Base-by-base conservation (phyloP, 2,113 vertebrate genomes). In the Onychorhynchus coronatus region DNA sequence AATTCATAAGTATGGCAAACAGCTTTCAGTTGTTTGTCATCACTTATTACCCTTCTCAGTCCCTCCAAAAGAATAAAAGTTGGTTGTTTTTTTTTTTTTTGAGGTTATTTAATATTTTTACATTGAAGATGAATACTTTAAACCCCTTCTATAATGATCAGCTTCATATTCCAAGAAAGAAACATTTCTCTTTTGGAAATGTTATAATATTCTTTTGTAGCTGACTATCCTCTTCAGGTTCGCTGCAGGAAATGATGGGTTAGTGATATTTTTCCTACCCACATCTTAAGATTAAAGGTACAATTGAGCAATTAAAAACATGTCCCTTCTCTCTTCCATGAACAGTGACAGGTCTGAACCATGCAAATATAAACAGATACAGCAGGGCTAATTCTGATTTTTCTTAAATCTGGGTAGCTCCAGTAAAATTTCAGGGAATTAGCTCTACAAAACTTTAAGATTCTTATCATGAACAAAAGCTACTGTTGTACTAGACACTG, bases 61-160 rank as follows among this genome's bases (percentile, higher is more conserved):
- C 12, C 44, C 27, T 93, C 55, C 33, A 88, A 82, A 73, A n/a
- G 8, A 80, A 50, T 19, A 81, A 91, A 93, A 66, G n/a, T n/a
- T n/a, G n/a, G n/a, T n/a, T n/a, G n/a, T n/a, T n/a, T n/a, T n/a
- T 83, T 90, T 96, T 92, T 20, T 71, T 22, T 89, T 80, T 67
- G 77, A 67, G 42, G 24, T 82, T 82, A 76, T 25, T 53, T 30
- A 76, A 4, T 37, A 30, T 61, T 94, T 82, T 65, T 56, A 17
- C 44, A 56, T 18, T 72, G 46, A 87, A 75, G 49, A 78, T 0
- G 12, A 89, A 85, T 68, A 56, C 14, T 89, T 91, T 62, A 78
- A 85, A 73, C 61, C 65, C 56, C 11, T 75, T 91, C 47, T 84
- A 4, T 84, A 91, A 62, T 37, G 19, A 68, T 91, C 85, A 85